phyloP scores from a whole-genome alignment of 2,113 vertebrate species.

The Phyllostomus discolor region DNA sequence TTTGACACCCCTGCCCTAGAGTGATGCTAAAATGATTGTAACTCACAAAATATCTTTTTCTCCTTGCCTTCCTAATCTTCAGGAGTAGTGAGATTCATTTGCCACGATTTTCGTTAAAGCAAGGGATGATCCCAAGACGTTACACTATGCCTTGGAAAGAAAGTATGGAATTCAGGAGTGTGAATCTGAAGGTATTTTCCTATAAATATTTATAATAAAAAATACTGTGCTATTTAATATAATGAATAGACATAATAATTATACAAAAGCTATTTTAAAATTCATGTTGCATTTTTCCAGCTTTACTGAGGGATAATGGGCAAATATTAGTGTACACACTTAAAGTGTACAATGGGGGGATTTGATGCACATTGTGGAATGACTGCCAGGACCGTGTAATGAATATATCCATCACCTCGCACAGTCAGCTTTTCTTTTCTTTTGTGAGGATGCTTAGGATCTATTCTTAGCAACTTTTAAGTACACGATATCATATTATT shows the following conservation, averaged over 20 bases:
- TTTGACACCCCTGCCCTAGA: not conserved
- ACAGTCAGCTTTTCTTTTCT: not conserved
- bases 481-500: not conserved
- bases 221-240: not conserved
- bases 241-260: not conserved
- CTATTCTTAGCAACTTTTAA: not conserved
- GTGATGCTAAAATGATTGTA: not conserved
- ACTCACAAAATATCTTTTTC: not conserved
- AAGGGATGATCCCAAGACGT: slow-evolving; percentile 75
- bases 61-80: not conserved
- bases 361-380: not conserved
- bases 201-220: not conserved
- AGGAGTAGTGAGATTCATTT: not conserved
- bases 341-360: not conserved
- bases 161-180: slow-evolving; percentile 77
- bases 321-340: not conserved
- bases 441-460: not conserved
- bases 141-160: slow-evolving; percentile 84
- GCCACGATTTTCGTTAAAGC: slow-evolving; percentile 46
- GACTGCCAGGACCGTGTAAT: not conserved
- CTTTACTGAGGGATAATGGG: not conserved
- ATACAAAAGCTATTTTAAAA: not conserved
- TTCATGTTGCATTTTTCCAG: not conserved
- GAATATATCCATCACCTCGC: not conserved
- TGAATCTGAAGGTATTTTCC: slow-evolving; percentile 79